phyloP scores from a whole-genome alignment of 2,113 vertebrate species.

The Pampusana beccarii region DNA sequence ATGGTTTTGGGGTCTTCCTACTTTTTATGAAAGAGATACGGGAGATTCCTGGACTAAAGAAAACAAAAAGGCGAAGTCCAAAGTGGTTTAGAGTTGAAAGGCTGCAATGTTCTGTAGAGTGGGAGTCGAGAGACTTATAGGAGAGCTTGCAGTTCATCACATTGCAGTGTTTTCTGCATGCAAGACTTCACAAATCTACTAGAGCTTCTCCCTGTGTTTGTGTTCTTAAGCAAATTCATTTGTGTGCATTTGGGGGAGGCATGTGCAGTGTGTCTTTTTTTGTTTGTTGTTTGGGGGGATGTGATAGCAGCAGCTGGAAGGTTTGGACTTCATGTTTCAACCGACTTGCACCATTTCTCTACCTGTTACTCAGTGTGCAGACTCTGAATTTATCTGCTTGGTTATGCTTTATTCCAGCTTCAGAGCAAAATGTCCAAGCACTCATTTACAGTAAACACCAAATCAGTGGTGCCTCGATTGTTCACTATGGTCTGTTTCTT shows the following conservation, averaged over 20 bases:
- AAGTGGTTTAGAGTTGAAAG: background rate
- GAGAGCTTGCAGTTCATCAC: background rate
- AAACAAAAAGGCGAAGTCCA: background rate
- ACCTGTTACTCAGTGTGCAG: background rate
- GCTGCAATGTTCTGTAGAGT: background rate
- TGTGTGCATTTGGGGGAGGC: background rate
- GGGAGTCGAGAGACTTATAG: background rate
- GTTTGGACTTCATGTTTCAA: background rate
- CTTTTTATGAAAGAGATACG: background rate
- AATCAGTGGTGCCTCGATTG: background rate
- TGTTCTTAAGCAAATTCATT: background rate
- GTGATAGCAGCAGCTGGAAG: background rate
- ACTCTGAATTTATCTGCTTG: background rate
- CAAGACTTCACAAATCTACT: background rate
- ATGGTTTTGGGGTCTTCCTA: background rate
- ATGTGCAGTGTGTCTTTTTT: background rate
- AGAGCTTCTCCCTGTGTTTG: background rate
- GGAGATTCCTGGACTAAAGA: background rate
- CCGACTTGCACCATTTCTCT: background rate
- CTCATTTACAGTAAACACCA: background rate
- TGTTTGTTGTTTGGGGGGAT: background rate
- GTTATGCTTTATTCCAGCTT: background rate
- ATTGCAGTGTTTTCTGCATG: background rate
- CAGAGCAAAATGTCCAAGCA: background rate
- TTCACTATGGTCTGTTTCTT: background rate